Base-by-base conservation (phyloP, 2,113 vertebrate genomes). In the Rhodinocichla rosea region DNA sequence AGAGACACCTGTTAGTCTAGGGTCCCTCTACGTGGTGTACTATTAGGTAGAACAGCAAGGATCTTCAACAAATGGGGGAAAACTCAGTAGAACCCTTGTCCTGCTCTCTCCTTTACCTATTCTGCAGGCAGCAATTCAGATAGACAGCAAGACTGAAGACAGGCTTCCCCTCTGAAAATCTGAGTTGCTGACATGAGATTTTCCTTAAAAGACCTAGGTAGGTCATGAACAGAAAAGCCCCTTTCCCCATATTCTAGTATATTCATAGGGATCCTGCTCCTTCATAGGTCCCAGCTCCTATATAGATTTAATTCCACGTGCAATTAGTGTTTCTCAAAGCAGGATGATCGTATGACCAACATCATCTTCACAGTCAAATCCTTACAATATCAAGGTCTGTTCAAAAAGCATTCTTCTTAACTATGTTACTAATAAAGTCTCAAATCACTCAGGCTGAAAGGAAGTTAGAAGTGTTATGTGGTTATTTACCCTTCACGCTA, bases 401-500 rank as follows among this genome's bases (percentile, higher is more conserved):
- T 89, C 52, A 68, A 94, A 93, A 90, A 75, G 56, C 57, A 64
- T 92, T 90, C 93, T 88, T 93, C 75, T 92, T 84, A 89, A 68
- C 88, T 90, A 37, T 60, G 76, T 87, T 82, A 75, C 90, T 69
- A 78, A 75, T 28, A 75, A 71, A 94, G 53, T 78, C 44, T 76
- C 86, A 83, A 69, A 93, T 79, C 90, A 69, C 64, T 89, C 76
- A 59, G 45, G 53, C 44, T 5, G 9, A 90, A 92, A 81, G 55
- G 44, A 80, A 59, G 87, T 91, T 91, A 94, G 77, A 90, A 89
- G 92, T 90, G 79, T 88, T 93, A 89, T 7, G 49, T 57, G 44
- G 86, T 84, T 96, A 92, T 96, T 95, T 84, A 82, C 90, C 90
- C 92, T 93, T 82, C 90, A 87, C 6, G 26, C 73, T 96, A 78